Percentiles rank a stretch among this genome's conserved stretches.
These are phyloP conservation scores for Gastrophryne carolinensis DNA, from an alignment of 2,797 vertebrate genomes.

Conservation along the genomic window DNA sequence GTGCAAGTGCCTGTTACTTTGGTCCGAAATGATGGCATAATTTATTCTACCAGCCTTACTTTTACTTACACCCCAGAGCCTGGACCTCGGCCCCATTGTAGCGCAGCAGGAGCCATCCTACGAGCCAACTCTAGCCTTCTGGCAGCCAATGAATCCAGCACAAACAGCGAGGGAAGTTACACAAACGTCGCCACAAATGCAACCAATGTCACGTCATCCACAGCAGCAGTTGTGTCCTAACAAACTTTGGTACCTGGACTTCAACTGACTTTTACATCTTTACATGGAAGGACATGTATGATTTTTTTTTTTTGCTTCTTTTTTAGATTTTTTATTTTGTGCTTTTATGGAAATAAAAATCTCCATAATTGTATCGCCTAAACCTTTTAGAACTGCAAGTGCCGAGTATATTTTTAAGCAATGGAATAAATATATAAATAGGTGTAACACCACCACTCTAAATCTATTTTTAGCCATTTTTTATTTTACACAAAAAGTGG, in stretches of 20 bases:
- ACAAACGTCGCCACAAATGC: constrained; percentile 78
- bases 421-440: constrained; percentile 62
- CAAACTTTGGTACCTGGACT: constrained; percentile 66
- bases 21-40: constrained; percentile 96
- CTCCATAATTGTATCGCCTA: constrained; percentile 68
- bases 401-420: constrained; percentile 74
- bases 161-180: constrained; percentile 78
- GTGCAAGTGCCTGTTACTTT: constrained; percentile 98
- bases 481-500: constrained; percentile 64
- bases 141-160: constrained; percentile 73
- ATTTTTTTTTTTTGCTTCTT: constrained; percentile 55
- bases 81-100: constrained; percentile 95
- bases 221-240: constrained; percentile 95
- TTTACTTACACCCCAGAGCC: constrained; percentile 99
- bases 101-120: constrained; percentile 93
- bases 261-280: constrained; percentile 77
- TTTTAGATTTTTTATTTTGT: constrained; percentile 59
- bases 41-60: constrained; percentile 98
- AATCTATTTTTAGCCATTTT: constrained; percentile 70
- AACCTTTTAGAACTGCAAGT: constrained; percentile 69
- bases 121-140: constrained; percentile 85
- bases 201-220: constrained; percentile 86
- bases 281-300: constrained; percentile 70
- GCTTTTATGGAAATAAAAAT: constrained; percentile 77
- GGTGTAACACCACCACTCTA: constrained; percentile 71